Conservation (phyloP, 2,888 invertebrate species). For the Dynastes maya region DNA sequence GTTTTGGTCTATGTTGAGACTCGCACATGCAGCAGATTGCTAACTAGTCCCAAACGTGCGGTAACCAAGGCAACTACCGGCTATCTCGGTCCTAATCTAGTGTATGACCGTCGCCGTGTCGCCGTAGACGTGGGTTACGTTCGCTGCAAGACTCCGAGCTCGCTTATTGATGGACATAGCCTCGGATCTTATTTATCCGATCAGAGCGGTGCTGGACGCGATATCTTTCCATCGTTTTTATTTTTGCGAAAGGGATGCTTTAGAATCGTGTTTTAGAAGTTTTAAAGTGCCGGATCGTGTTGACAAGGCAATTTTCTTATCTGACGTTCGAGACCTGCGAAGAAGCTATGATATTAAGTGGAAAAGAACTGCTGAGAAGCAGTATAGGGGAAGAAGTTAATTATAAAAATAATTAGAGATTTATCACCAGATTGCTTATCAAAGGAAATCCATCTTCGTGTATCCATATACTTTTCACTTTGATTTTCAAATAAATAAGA, state of each 20-base stretch:
- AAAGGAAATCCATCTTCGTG: too few species aligned
- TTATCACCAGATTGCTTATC: too few species aligned
- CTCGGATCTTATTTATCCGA: conserved; percentile 19
- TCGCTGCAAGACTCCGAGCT: not conserved
- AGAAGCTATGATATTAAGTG: too few species aligned
- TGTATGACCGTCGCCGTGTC: conserved; percentile 35
- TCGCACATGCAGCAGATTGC: conserved; percentile 47
- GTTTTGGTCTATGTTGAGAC: conserved; percentile 18
- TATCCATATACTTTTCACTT: too few species aligned
- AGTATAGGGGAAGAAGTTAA: too few species aligned
- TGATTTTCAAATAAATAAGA: too few species aligned
- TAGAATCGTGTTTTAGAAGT: not conserved
- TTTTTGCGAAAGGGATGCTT: not conserved
- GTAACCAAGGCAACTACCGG: conserved; percentile 54
- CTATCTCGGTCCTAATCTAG: conserved; percentile 51
- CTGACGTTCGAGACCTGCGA: too few species aligned
- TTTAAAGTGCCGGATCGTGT: not conserved
- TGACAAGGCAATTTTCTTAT: conserved; percentile 8
- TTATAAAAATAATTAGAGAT: too few species aligned
- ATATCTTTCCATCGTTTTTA: conserved; percentile 13
- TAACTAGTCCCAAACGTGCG: conserved; percentile 54
- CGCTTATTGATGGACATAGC: conserved; percentile 14
- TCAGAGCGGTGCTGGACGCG: not conserved
- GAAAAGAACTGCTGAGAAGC: too few species aligned
- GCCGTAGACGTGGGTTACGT: conserved; percentile 1